A percentile compares a stretch with the other conserved stretches of the same genome.
Conservation (phyloP, 2,888 invertebrate species). For the Catocala nupta region DNA sequence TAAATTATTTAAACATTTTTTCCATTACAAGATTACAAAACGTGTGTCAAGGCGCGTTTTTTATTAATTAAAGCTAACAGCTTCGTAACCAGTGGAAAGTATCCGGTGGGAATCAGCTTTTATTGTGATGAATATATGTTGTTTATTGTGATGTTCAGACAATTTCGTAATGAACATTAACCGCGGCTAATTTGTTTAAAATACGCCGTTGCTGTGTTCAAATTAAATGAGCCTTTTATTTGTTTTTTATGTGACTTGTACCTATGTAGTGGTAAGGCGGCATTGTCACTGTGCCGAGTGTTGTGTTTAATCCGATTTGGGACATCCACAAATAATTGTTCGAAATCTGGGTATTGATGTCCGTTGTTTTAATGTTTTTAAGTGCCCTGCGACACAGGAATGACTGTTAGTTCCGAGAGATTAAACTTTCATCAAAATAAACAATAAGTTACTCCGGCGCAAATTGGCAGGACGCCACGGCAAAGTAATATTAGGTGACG, state of each 20-base stretch:
- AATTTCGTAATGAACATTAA: slow-evolving; percentile 4
- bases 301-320: too few species aligned
- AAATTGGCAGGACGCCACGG: too few species aligned
- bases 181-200: slow-evolving; percentile 2
- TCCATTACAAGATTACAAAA: slow-evolving; percentile 45
- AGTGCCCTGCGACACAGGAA: too few species aligned
- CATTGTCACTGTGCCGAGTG: too few species aligned
- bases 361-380: too few species aligned
- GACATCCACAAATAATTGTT: too few species aligned
- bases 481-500: too few species aligned
- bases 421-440: too few species aligned
- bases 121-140: slow-evolving; percentile 21
- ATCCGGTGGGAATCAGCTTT: slow-evolving; percentile 18
- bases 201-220: slow-evolving; percentile 11
- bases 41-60: slow-evolving; percentile 18
- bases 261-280: too few species aligned
- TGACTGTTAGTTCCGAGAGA: too few species aligned
- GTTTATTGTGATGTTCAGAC: slow-evolving; percentile 21
- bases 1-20: slow-evolving; percentile 10
- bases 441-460: too few species aligned
- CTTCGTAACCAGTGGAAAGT: slow-evolving; percentile 22
- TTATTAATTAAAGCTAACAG: slow-evolving; percentile 40
- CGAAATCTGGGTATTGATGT: too few species aligned
- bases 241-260: background rate
- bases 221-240: slow-evolving; percentile 9